These are phyloP conservation scores for Yoshiicerus persimilis DNA, from an alignment of 1,140 invertebrate species.

Conservation along the genomic window DNA sequence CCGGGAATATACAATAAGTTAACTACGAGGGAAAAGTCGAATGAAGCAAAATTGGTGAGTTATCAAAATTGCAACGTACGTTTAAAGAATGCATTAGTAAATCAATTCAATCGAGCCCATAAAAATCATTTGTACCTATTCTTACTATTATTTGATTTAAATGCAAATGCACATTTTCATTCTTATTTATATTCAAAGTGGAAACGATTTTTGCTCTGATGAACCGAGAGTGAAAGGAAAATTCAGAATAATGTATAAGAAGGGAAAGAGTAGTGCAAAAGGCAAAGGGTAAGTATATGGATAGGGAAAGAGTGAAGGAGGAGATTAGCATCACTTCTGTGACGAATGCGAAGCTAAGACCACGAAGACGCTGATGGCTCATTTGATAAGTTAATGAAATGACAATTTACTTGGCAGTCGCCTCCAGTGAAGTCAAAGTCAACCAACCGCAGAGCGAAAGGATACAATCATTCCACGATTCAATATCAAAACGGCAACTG, in stretches of 20 bases:
- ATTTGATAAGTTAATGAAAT: conserved; percentile 22
- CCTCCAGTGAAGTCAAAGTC: conserved; percentile 13
- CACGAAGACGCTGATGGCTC: not conserved
- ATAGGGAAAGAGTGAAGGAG: not conserved
- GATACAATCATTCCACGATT: not conserved
- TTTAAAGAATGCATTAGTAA: no score
- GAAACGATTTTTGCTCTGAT: not conserved
- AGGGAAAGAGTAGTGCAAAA: not conserved
- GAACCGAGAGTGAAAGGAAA: not conserved
- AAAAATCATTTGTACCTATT: not conserved
- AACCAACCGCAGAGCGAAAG: not conserved
- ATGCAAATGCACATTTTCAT: not conserved
- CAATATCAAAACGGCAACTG: not conserved
- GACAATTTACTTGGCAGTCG: conserved; percentile 16
- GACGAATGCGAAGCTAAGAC: not conserved
- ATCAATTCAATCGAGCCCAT: not conserved
- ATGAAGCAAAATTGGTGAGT: no score
- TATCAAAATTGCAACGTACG: no score
- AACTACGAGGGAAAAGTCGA: no score
- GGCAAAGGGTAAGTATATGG: not conserved
- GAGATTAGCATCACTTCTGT: not conserved
- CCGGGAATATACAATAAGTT: no score
- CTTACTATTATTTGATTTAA: not conserved
- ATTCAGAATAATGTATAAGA: not conserved
- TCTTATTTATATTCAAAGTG: not conserved